Conservation (phyloP, 2,113 vertebrate genomes). For the Brevimyrus niger region DNA sequence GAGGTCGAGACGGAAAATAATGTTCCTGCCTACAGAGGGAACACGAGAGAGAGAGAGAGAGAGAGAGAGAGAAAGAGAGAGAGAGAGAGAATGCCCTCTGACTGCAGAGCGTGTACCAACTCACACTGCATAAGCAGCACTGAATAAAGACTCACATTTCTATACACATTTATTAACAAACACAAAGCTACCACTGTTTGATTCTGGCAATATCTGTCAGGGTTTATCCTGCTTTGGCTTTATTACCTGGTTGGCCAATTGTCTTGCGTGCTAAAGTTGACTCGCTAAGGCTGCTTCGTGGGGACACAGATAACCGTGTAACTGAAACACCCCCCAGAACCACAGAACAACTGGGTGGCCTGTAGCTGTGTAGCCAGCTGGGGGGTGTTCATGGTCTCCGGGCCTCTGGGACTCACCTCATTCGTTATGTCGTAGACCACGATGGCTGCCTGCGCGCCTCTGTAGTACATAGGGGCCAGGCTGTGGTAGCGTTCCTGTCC, state of each 20-base stretch:
- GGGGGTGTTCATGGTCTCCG: background rate
- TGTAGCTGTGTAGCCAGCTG: background rate
- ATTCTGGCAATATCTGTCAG: background rate
- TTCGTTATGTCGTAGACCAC: slow-evolving; percentile 98
- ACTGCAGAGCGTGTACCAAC: background rate
- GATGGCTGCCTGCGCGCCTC: slow-evolving; percentile 96
- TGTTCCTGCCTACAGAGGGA: background rate
- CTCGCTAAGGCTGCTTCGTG: background rate
- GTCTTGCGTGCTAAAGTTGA: background rate
- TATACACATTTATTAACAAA: background rate
- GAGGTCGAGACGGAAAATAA: background rate
- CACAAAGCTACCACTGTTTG: background rate
- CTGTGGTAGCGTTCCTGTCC: slow-evolving; percentile 97
- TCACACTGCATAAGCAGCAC: background rate
- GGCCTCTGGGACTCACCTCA: slow-evolving; percentile 61
- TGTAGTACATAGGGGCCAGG: slow-evolving; percentile 97
- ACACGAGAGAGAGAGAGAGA: no score
- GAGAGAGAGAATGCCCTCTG: no score
- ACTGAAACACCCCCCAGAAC: background rate
- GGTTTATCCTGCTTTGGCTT: background rate
- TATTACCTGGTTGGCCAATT: background rate
- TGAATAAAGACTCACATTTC: background rate
- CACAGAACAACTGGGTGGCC: background rate
- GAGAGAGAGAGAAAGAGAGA: no score
- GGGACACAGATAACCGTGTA: background rate